phyloP scores from a whole-genome alignment of 2,888 invertebrate genomes.

The Bembecia ichneumoniformis region DNA sequence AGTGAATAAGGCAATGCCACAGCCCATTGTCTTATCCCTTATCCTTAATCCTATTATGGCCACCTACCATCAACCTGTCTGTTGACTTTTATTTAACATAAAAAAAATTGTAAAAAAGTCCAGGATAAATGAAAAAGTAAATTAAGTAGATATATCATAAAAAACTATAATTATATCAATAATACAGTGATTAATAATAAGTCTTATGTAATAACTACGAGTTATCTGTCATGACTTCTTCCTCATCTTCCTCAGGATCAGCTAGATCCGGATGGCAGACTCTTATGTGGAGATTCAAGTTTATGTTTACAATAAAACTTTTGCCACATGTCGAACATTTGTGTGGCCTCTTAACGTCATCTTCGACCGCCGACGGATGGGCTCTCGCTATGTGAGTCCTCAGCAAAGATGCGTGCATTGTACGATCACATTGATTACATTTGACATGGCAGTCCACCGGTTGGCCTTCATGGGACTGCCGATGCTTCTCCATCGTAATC shows the following conservation, averaged over 20 bases:
- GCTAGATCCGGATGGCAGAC: constrained; percentile 63
- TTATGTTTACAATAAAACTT: constrained; percentile 62
- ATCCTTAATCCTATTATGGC: too few species aligned
- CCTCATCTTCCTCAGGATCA: constrained; percentile 61
- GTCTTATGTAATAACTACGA: constrained; percentile 34
- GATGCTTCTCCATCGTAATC: constrained; percentile 64
- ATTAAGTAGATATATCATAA: constrained; percentile 30
- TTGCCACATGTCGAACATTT: constrained; percentile 63
- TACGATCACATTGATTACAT: constrained; percentile 58
- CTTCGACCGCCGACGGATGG: constrained; percentile 46
- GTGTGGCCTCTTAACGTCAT: constrained; percentile 59
- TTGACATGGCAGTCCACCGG: constrained; percentile 62
- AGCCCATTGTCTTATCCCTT: too few species aligned
- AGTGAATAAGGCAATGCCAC: too few species aligned
- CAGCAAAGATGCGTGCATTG: constrained; percentile 55
- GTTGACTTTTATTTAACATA: too few species aligned
- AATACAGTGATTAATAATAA: constrained; percentile 32
- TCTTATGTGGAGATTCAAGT: constrained; percentile 58
- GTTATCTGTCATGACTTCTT: constrained; percentile 63
- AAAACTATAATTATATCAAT: constrained; percentile 51
- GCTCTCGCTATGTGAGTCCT: constrained; percentile 53
- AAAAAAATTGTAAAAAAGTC: not conserved
- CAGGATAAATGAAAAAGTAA: not conserved
- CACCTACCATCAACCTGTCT: too few species aligned
- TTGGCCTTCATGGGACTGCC: constrained; percentile 57